Evolutionary conservation across 1,140 invertebrate genomes (phyloP), one percentile per base, ranked within the genome.

Genomic region (Harpegnathos saltator): DNA sequence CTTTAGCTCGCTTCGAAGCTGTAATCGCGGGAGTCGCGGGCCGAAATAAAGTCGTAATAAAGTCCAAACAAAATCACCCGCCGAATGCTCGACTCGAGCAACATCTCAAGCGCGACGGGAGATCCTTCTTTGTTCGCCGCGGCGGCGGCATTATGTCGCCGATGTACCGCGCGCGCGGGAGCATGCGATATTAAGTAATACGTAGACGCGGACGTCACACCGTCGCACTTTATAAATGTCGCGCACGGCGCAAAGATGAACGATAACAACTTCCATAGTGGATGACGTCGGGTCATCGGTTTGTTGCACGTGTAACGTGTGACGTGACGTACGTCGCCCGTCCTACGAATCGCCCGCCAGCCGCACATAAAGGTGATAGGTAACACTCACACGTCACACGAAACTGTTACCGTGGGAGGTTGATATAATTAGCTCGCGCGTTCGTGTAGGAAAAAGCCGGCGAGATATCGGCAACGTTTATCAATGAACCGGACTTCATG

Each of bases 351-450:
- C 38, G 11, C 5, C 29, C 74, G n/a, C 29, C 26, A 24, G 38
- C 56, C 5, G 38, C 29, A 33, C 29, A 33, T 52, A 82, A 82
- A 74, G 69, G 69, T 82, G 69, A 82, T 82, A 82, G 78, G 78
- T 82, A 82, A 82, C 78, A 61, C 33, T 44, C 9, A 61, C 82
- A 81, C 86, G 85, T 84, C 84, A 89, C 15, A 68, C 63, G 26
- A 52, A 72, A 62, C 66, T 84, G 29, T 74, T 84, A 59, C 52
- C 50, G 1, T 7, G 33, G n/a, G n/a, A 65, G 71, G 69, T 72
- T 74, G 69, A 52, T 82, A 85, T 85, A 73, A 74, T 82, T 82
- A 82, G 74, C 62, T 82, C 33, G 61, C 65, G 58, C n/a, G 71
- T 29, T 54, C n/a, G 29, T 22, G n/a, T 26, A 14, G 14, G 54